Conservation (phyloP, 1,140 invertebrate species). For the Heliconius hewitsoni region DNA sequence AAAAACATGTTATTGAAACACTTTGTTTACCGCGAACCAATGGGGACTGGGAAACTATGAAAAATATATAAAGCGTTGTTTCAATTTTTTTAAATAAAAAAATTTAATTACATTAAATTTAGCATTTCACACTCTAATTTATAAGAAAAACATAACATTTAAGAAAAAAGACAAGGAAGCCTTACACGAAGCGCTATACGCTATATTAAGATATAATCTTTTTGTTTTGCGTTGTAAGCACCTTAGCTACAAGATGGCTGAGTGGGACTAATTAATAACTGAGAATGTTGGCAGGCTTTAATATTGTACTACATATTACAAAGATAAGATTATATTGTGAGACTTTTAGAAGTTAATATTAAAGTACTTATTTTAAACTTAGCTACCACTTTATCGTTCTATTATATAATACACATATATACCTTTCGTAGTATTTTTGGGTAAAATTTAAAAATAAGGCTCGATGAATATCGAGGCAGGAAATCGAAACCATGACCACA, state of each 20-base stretch:
- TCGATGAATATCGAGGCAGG: too few relatives aligned
- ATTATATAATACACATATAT: background rate
- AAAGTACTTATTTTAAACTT: background rate
- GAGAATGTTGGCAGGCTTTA: background rate
- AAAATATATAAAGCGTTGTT: too few relatives aligned
- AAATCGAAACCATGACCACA: too few relatives aligned
- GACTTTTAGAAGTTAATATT: background rate
- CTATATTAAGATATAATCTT: constrained; percentile 10
- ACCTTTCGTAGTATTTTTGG: background rate
- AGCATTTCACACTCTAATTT: too few relatives aligned
- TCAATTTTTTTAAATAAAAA: too few relatives aligned
- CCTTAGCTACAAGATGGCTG: background rate
- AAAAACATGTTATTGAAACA: too few relatives aligned
- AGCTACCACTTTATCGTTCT: background rate
- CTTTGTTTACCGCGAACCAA: too few relatives aligned
- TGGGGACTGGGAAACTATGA: too few relatives aligned
- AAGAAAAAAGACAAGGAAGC: background rate
- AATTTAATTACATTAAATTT: too few relatives aligned
- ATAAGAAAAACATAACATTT: background rate
- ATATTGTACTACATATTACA: constrained; percentile 7
- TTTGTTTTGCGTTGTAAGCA: constrained; percentile 14
- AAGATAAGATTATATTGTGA: background rate
- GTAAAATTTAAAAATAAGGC: background rate
- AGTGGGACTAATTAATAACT: constrained; percentile 11
- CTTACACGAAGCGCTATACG: background rate